Evolutionary conservation across 1,140 invertebrate genomes (phyloP).

Genomic region (Planococcus citri): DNA sequence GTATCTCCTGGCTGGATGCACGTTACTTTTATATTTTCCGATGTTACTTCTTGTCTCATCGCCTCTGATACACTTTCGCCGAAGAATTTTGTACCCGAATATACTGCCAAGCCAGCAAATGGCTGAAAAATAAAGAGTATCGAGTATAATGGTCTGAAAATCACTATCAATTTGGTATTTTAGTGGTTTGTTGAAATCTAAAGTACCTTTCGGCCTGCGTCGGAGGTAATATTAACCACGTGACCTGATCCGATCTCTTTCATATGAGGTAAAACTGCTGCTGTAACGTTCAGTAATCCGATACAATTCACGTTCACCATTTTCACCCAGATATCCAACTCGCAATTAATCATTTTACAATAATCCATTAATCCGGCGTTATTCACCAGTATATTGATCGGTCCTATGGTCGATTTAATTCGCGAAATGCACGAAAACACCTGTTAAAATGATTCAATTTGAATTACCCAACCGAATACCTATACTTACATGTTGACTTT

Average conservation of each 20-base stretch:
- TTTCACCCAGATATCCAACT: conserved; percentile 27
- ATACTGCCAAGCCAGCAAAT: conserved; percentile 29
- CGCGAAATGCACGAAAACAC: conserved; percentile 24
- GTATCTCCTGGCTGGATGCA: conserved; percentile 31
- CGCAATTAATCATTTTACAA: conserved; percentile 27
- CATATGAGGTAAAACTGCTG: conserved; percentile 28
- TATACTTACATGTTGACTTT: no score
- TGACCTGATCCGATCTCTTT: conserved; percentile 26
- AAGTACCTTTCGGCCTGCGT: conserved; percentile 28
- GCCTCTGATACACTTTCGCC: conserved; percentile 28
- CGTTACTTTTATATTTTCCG: conserved; percentile 28
- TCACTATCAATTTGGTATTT: not conserved
- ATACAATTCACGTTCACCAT: conserved; percentile 29
- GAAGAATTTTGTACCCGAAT: conserved; percentile 30
- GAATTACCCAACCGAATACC: no score
- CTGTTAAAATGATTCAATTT: conserved; percentile 23
- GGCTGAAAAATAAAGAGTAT: conserved; percentile 26
- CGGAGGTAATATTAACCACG: conserved; percentile 30
- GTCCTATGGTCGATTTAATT: conserved; percentile 26
- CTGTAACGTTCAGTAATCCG: conserved; percentile 29
- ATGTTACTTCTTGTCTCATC: conserved; percentile 27
- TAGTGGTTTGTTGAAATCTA: not conserved
- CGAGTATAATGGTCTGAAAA: not conserved
- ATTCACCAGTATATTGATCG: conserved; percentile 29
- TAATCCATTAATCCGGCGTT: conserved; percentile 31